Evolutionary conservation across 2,888 invertebrate genomes (phyloP).

Genomic region (Mesorhabditis spiculigera): DNA sequence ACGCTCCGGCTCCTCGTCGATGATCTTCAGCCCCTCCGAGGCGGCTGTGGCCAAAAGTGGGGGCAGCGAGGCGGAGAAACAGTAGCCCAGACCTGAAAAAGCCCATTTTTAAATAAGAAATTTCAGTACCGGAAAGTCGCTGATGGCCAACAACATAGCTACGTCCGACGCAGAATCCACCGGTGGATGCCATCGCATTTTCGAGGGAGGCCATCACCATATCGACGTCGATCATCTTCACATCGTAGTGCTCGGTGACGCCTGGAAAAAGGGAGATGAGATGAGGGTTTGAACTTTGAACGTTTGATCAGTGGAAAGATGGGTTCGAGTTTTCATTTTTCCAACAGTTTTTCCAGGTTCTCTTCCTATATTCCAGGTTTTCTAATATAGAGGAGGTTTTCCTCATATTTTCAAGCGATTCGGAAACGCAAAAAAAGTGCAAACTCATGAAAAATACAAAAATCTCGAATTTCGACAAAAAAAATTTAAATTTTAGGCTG

Average conservation of each 20-base stretch:
- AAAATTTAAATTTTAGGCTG: too few relatives aligned
- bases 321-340: not conserved
- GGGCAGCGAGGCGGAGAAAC: slow-evolving; percentile 93
- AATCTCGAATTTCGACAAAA: too few relatives aligned
- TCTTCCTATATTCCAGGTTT: too few relatives aligned
- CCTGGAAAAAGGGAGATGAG: slow-evolving; percentile 33
- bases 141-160: slow-evolving; percentile 92
- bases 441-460: too few relatives aligned
- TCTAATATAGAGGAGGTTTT: too few relatives aligned
- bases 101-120: too few relatives aligned
- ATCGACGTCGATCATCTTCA: slow-evolving; percentile 71
- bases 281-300: not conserved
- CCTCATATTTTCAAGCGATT: too few relatives aligned
- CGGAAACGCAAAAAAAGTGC: too few relatives aligned
- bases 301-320: not conserved
- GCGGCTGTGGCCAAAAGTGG: slow-evolving; percentile 87
- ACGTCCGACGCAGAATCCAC: slow-evolving; percentile 90
- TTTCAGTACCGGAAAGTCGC: slow-evolving; percentile 48
- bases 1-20: slow-evolving; percentile 51
- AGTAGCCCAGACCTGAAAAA: slow-evolving; percentile 73
- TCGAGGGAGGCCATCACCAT: slow-evolving; percentile 84
- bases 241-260: slow-evolving; percentile 52
- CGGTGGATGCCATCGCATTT: slow-evolving; percentile 78
- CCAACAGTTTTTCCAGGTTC: too few relatives aligned
- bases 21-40: slow-evolving; percentile 53